A percentile compares a stretch with the other conserved stretches of the same genome.
These are phyloP conservation scores for Bombus sylvicola DNA, from an alignment of 1,140 invertebrate species.

Conservation along the genomic window DNA sequence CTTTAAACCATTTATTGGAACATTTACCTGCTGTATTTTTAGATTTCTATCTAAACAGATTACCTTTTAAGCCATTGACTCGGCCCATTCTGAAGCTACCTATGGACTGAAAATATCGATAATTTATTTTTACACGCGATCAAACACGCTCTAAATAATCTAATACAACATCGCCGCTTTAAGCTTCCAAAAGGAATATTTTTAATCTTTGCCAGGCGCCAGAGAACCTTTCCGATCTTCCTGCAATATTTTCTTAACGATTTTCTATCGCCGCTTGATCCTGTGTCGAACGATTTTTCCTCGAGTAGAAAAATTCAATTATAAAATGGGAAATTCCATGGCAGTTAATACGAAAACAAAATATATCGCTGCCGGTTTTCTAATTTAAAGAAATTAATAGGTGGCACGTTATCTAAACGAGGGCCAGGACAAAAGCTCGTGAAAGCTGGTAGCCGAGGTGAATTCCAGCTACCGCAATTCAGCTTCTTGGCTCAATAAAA, in stretches of 20 bases:
- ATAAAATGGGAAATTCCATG: background rate
- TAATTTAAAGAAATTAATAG: conserved; percentile 31
- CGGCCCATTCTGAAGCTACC: background rate
- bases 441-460: background rate
- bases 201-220: background rate
- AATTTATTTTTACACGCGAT: background rate
- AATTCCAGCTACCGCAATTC: conserved; percentile 15
- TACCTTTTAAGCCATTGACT: background rate
- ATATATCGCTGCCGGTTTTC: background rate
- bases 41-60: background rate
- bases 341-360: background rate
- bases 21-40: background rate
- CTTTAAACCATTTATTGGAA: background rate
- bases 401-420: conserved; percentile 13
- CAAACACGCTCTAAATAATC: background rate
- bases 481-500: conserved; percentile 25
- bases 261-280: background rate
- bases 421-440: background rate
- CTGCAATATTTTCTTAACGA: background rate
- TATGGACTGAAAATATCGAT: background rate
- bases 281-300: background rate
- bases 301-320: background rate
- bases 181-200: background rate
- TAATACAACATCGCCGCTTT: background rate
- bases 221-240: background rate